Evolutionary conservation across 1,140 invertebrate genomes (phyloP).

Genomic region (Cheumatopsyche charites): DNA sequence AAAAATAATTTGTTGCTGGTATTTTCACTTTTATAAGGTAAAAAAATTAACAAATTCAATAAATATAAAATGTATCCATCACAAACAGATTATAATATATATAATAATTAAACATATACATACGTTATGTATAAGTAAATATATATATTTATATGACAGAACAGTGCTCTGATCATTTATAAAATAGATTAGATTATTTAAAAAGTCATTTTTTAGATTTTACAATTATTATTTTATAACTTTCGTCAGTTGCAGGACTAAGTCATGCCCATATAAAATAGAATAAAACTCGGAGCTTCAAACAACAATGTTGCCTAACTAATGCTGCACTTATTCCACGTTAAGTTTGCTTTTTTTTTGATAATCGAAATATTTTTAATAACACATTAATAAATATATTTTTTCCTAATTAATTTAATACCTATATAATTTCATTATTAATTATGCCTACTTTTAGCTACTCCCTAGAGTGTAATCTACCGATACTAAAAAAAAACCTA

Average conservation of each 20-base stretch:
- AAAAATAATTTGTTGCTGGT: background rate
- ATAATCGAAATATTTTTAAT: constrained; percentile 44
- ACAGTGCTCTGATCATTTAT: constrained; percentile 21
- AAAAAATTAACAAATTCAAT: constrained; percentile 33
- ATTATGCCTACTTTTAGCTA: constrained; percentile 49
- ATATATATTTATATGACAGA: constrained; percentile 18
- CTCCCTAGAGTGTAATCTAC: constrained; percentile 48
- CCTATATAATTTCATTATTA: constrained; percentile 48
- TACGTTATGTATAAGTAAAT: constrained; percentile 6
- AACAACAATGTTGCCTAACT: constrained; percentile 42
- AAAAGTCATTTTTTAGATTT: constrained; percentile 27
- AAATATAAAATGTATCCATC: constrained; percentile 36
- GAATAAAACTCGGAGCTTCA: constrained; percentile 40
- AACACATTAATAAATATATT: constrained; percentile 50
- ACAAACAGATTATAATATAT: constrained; percentile 25
- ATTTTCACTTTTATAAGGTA: constrained; percentile 13
- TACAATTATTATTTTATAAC: constrained; percentile 15
- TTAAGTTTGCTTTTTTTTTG: constrained; percentile 41
- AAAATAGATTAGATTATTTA: constrained; percentile 26
- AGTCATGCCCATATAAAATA: constrained; percentile 41
- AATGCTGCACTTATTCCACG: constrained; percentile 40
- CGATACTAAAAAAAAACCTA: constrained; percentile 40
- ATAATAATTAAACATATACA: background rate
- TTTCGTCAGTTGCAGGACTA: constrained; percentile 29
- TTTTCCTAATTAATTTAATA: constrained; percentile 47